Evolutionary conservation across 1,140 invertebrate species (phyloP).

Genomic region (Drosophila nigromelanica): DNA sequence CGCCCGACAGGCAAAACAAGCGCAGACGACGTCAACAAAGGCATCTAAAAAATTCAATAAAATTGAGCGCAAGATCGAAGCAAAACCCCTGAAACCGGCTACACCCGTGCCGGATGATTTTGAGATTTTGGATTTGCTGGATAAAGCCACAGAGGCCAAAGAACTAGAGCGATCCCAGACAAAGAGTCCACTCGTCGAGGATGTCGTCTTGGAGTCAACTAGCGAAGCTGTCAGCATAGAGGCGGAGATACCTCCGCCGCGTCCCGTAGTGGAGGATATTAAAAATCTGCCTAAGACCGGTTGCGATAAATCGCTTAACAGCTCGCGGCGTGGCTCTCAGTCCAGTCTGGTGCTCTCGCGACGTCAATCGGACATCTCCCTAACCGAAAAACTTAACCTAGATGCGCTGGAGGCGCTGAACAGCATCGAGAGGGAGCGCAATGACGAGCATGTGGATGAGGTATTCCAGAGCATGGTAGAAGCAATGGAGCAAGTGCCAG

Average conservation of each 20-base stretch:
- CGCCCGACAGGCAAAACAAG: constrained; percentile 52
- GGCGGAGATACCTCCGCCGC: background rate
- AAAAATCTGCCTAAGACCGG: constrained; percentile 76
- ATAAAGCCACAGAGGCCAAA: constrained; percentile 61
- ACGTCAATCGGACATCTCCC: constrained; percentile 55
- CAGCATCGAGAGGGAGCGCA: constrained; percentile 42
- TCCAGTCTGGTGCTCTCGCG: constrained; percentile 58
- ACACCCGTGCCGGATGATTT: constrained; percentile 70
- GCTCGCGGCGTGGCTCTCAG: constrained; percentile 69
- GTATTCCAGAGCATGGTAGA: constrained; percentile 61
- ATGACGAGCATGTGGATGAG: constrained; percentile 43
- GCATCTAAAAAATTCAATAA: constrained; percentile 13
- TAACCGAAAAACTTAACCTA: constrained; percentile 60
- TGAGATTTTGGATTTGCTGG: constrained; percentile 63
- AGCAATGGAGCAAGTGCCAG: constrained; percentile 41
- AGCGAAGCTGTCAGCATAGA: background rate
- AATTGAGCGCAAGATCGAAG: constrained; percentile 4
- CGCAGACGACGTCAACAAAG: constrained; percentile 27
- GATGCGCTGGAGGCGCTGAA: constrained; percentile 50
- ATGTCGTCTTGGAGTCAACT: background rate
- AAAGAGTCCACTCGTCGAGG: constrained; percentile 58
- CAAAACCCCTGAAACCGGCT: constrained; percentile 34
- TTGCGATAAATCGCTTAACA: constrained; percentile 72
- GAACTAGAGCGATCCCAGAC: constrained; percentile 64
- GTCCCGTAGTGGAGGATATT: constrained; percentile 65